phyloP scores from a whole-genome alignment of 2,113 vertebrate species.

The Phasianus colchicus region DNA sequence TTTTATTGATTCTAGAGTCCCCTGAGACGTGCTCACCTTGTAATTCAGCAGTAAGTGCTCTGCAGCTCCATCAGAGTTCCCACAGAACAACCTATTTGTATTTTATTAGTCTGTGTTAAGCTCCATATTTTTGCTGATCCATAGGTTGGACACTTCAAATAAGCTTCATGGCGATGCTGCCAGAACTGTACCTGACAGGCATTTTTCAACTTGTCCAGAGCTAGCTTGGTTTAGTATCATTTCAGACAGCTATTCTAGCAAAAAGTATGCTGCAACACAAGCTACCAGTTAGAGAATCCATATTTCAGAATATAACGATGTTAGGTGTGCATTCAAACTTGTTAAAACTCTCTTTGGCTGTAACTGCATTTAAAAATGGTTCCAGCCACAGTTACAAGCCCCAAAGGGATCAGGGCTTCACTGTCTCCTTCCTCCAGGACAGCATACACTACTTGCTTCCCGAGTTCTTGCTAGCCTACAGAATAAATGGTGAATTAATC shows the following conservation, averaged over 20 bases:
- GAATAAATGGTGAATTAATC: constrained; percentile 68
- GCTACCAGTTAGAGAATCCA: not conserved
- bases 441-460: constrained; percentile 14
- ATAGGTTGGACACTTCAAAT: constrained; percentile 6
- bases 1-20: not conserved
- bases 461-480: constrained; percentile 3
- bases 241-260: constrained; percentile 49
- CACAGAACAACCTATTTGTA: constrained; percentile 11
- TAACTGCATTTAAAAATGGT: constrained; percentile 53
- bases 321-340: constrained; percentile 54
- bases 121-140: not conserved
- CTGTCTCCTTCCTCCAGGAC: constrained; percentile 3
- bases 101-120: constrained; percentile 48
- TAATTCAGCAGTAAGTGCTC: not conserved
- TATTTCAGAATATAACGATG: constrained; percentile 40
- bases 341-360: constrained; percentile 45
- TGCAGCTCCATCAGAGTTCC: not conserved
- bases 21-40: not conserved
- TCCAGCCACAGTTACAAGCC: constrained; percentile 15
- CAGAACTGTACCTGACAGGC: not conserved
- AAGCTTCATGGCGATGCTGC: not conserved
- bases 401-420: constrained; percentile 28
- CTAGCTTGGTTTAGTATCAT: not conserved
- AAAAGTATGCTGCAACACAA: constrained; percentile 26
- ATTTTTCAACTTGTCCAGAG: constrained; percentile 34